These are phyloP conservation scores for Ariolimax columbianus DNA, from an alignment of 2,888 invertebrate species.

Conservation along the genomic window DNA sequence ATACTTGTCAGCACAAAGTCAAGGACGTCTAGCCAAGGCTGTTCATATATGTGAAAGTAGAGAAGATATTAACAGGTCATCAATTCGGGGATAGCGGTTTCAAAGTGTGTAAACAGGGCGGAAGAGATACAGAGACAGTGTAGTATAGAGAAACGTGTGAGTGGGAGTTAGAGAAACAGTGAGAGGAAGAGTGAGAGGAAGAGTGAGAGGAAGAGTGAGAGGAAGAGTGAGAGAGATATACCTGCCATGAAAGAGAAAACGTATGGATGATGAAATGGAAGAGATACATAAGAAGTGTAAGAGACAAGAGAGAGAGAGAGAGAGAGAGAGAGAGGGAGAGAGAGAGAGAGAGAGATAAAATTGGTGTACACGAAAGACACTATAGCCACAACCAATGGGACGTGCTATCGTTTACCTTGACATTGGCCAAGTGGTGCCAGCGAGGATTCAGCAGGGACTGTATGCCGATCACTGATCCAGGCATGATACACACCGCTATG, in stretches of 20 bases:
- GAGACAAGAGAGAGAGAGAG: constrained; percentile 14
- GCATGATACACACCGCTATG: constrained; percentile 60
- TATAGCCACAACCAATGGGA: too few species aligned
- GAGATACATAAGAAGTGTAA: background rate
- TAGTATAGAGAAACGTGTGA: constrained; percentile 3
- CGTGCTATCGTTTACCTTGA: constrained; percentile 61
- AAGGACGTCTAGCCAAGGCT: constrained; percentile 71
- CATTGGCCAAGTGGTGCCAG: constrained; percentile 65
- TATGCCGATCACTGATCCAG: constrained; percentile 66
- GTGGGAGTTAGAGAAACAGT: background rate
- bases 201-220: constrained; percentile 16
- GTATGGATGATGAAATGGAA: background rate
- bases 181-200: background rate
- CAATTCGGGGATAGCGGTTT: too few species aligned
- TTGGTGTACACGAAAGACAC: background rate
- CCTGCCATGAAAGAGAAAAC: background rate
- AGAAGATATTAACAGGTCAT: too few species aligned
- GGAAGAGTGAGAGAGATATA: background rate
- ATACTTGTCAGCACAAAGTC: constrained; percentile 66
- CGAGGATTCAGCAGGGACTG: constrained; percentile 67
- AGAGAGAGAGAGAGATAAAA: constrained; percentile 1
- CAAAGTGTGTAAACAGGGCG: too few species aligned
- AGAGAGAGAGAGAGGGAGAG: constrained; percentile 30
- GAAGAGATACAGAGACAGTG: too few species aligned
- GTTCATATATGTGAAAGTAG: constrained; percentile 13